Evolutionary conservation across 2,888 invertebrate genomes (phyloP), one percentile per base, ranked within the genome.

Genomic region (Meteorus colon): DNA sequence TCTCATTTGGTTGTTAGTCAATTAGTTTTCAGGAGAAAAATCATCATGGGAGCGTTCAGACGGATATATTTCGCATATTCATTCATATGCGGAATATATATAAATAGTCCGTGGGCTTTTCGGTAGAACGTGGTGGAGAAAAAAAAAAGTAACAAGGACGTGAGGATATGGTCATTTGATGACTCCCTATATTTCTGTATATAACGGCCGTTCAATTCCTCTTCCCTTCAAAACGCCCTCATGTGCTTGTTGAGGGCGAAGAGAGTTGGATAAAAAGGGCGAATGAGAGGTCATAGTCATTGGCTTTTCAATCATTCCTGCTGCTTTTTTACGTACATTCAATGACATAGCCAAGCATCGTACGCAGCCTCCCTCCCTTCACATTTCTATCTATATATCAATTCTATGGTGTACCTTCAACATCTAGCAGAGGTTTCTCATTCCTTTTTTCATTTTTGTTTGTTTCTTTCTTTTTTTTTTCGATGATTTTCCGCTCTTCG

Each of bases 1-100:
- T 71, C 83, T 87, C 86, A 87, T 88, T 89, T 89, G 89, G 86
- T 89, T 87, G 89, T 89, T 86, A 89, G 89, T 88, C 89, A 89
- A 89, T 88, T 89, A 89, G 89, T 89, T 89, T 89, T 89, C 89
- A 89, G 87, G 86, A 88, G 87, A 84, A 88, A 88, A 72, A 72
- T 68, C 75, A 60, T 88, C 88, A 88, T 86, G 86, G 88, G 87
- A 89, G 87, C 87, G 81, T 80, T 82, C 81, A 82, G 84, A 77
- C 76, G 80, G 80, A 12, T 34, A 12, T 19, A n/a, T 65, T 37
- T 3, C 12, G 31, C 8, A 10, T 24, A 29, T 60, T 10, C 24
- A 29, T 63, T 34, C 34, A 34, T n/a, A n/a, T 48, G 41, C 12
- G n/a, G 6, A n/a, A 48, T 48, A n/a, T 24, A 24, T 24, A 55